Evolutionary conservation across 2,797 vertebrate species (phyloP).

Genomic region (Columba guinea): DNA sequence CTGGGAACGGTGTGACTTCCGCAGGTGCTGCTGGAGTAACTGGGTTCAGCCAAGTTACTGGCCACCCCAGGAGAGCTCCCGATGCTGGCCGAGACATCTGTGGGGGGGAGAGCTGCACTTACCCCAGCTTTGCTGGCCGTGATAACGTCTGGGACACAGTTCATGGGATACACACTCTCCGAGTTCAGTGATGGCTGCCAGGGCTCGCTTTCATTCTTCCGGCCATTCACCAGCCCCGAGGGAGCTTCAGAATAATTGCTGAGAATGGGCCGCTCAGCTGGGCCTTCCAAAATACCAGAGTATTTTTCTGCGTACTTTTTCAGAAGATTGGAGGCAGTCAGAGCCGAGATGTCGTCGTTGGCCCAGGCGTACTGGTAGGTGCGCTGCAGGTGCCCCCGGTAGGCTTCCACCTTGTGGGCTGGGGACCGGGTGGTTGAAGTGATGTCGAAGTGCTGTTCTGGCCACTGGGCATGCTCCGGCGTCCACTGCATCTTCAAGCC

Average conservation of each 20-base stretch:
- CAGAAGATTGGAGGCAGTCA: constrained; percentile 97
- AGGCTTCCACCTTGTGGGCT: constrained; percentile 99
- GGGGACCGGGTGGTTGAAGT: constrained; percentile 97
- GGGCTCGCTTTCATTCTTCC: constrained; percentile 94
- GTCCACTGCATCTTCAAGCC: constrained; percentile 99
- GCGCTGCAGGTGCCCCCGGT: constrained; percentile 95
- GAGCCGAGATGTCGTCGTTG: constrained; percentile 97
- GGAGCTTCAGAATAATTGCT: constrained; percentile 91
- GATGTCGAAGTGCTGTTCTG: constrained; percentile 99
- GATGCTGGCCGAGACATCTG: constrained; percentile 92
- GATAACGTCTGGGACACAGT: constrained; percentile 95
- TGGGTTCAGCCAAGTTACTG: constrained; percentile 93
- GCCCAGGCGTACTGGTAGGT: constrained; percentile 99
- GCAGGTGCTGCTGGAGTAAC: constrained; percentile 95
- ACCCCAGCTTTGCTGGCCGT: constrained; percentile 94
- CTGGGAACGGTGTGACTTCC: constrained; percentile 92
- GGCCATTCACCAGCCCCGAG: constrained; percentile 91
- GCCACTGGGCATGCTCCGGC: constrained; percentile 99
- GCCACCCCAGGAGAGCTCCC: constrained; percentile 94
- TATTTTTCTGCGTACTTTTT: constrained; percentile 99
- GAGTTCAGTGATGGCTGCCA: constrained; percentile 89
- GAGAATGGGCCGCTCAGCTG: constrained; percentile 90
- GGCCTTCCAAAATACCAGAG: constrained; percentile 97
- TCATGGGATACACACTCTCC: constrained; percentile 96
- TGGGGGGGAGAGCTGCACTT: constrained; percentile 89